phyloP scores from a whole-genome alignment of 2,113 vertebrate species.

The Vidua chalybeata region DNA sequence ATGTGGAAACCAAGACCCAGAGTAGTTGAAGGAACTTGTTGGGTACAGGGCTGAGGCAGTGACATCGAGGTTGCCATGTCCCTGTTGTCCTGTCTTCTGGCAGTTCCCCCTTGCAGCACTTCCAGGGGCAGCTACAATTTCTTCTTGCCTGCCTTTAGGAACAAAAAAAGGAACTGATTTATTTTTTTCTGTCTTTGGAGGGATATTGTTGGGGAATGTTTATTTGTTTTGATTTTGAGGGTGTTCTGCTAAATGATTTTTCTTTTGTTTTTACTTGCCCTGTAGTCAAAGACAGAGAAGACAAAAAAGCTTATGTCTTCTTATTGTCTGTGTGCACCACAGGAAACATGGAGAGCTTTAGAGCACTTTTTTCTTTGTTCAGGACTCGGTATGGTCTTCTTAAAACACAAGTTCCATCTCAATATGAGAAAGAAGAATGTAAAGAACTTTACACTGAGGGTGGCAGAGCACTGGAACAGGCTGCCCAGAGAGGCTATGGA shows the following conservation, averaged over 20 bases:
- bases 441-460: not conserved
- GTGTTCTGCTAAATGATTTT: not conserved
- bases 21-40: constrained; percentile 19
- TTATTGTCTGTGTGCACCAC: not conserved
- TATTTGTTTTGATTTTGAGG: not conserved
- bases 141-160: not conserved
- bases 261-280: not conserved
- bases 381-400: not conserved
- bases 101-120: not conserved
- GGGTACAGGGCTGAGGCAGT: not conserved
- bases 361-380: not conserved
- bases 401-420: not conserved
- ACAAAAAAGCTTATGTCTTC: not conserved
- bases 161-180: not conserved
- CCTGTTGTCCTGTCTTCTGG: not conserved
- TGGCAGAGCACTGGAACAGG: not conserved
- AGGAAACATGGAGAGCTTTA: not conserved
- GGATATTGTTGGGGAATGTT: not conserved
- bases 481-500: not conserved
- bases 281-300: not conserved
- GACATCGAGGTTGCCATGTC: accelerated
- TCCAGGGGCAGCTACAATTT: not conserved
- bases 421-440: not conserved
- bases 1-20: constrained; percentile 20
- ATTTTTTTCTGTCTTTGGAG: not conserved